Evolutionary conservation across 2,888 invertebrate genomes (phyloP), one percentile per base, ranked within the genome.

Genomic region (Rhaphigaster nebulosa): DNA sequence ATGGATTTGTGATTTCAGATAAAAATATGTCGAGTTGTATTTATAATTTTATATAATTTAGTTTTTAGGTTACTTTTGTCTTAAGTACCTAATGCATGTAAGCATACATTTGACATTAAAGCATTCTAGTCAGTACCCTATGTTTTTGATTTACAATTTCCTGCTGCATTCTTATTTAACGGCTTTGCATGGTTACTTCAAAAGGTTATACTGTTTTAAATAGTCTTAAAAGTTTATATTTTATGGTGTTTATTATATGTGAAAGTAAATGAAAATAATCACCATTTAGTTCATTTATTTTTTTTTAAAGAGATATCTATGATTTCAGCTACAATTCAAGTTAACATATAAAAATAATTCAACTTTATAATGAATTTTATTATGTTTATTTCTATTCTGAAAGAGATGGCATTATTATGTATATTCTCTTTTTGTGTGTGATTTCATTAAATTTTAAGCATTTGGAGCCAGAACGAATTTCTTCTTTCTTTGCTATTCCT

Each of bases 31-130:
- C n/a, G n/a, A 84, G 13, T 84, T 45, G 50, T 84, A 84, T 84
- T 84, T 41, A 84, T 84, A 50, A 45, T 45, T 84, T 84, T 45
- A 45, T 4, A 84, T 84, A 84, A 84, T 84, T 45, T 76, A 38
- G 70, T 84, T 45, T 50, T 45, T 84, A 84, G 45, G 84, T 45
- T 84, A 84, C 26, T 84, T n/a, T 84, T 84, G 45, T 23, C 41
- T 56, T 60, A 88, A 88, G 88, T 88, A 88, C 29, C 65, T 29
- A 88, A 34, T 60, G 88, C 88, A 88, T 88, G 88, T 88, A 88
- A 41, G 41, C 60, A 65, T 41, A 60, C 20, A 87, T 34, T 56
- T 88, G 88, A 88, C 88, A 88, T 88, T 88, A 88, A 88, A 87
- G 56, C 34, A 88, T 60, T 88, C 88, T 88, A 88, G 88, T 88